A percentile compares a stretch with the other conserved stretches of the same genome.
Conservation (phyloP, 1,140 invertebrate species). For the Drosophila parabipectinata region DNA sequence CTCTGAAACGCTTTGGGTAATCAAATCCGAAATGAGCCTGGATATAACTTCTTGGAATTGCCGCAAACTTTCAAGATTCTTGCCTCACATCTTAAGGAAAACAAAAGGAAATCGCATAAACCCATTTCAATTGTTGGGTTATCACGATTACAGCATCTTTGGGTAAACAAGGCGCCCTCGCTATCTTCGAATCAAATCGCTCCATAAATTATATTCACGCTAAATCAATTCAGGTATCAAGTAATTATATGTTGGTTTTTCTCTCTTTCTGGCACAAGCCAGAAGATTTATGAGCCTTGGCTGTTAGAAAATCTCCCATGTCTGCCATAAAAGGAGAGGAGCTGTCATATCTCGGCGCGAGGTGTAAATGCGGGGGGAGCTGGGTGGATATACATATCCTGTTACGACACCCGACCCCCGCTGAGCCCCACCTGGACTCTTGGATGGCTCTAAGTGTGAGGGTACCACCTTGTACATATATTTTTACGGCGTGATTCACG, state of each 20-base stretch:
- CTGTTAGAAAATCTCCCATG: slow-evolving; percentile 40
- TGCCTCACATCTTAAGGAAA: neutral
- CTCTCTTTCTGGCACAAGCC: slow-evolving; percentile 15
- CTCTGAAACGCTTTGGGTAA: slow-evolving; percentile 18
- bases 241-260: slow-evolving; percentile 51
- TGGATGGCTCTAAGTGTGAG: slow-evolving; percentile 10
- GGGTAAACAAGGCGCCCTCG: slow-evolving; percentile 1
- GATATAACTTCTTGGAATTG: neutral
- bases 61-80: neutral
- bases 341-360: slow-evolving; percentile 35
- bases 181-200: slow-evolving; percentile 13
- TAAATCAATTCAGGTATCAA: slow-evolving; percentile 52
- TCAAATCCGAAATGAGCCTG: slow-evolving; percentile 1
- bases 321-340: slow-evolving; percentile 21
- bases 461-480: slow-evolving; percentile 8
- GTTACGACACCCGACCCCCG: slow-evolving; percentile 45
- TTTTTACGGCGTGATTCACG: slow-evolving; percentile 77
- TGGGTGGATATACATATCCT: slow-evolving; percentile 43
- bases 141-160: neutral
- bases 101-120: neutral
- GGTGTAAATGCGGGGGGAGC: slow-evolving; percentile 17
- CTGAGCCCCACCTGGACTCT: slow-evolving; percentile 3
- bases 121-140: slow-evolving; percentile 9
- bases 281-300: slow-evolving; percentile 39
- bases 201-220: slow-evolving; percentile 46